Percentiles rank a stretch among this genome's conserved stretches.
Conservation (phyloP, 1,140 invertebrate species). For the Drosophila bocqueti region DNA sequence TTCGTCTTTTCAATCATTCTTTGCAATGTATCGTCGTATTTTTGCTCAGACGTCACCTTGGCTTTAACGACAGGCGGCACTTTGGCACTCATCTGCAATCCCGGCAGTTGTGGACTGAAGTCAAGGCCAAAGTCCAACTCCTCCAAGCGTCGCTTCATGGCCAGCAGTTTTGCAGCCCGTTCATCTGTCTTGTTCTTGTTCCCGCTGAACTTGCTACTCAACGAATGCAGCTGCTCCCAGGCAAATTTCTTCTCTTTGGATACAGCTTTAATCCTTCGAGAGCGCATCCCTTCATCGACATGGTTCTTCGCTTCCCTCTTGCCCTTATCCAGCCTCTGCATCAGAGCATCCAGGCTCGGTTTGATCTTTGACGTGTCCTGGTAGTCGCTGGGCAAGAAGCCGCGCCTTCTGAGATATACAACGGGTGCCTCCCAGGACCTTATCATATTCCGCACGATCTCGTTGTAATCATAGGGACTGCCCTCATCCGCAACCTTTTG, state of each 20-base stretch:
- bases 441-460: constrained; percentile 56
- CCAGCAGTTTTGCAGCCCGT: neutral
- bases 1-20: constrained; percentile 42
- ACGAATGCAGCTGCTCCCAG: constrained; percentile 13
- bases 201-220: neutral
- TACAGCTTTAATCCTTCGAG: neutral
- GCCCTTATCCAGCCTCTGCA: constrained; percentile 38
- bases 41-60: neutral
- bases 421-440: constrained; percentile 68
- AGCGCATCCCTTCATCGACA: rapidly evolving
- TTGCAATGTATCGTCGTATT: constrained; percentile 31
- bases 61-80: neutral
- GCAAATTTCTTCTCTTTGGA: neutral
- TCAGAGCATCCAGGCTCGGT: constrained; percentile 54
- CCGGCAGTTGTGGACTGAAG: neutral
- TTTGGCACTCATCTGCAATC: neutral
- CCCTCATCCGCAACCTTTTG: neutral
- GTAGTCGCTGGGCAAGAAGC: constrained; percentile 59
- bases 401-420: constrained; percentile 42
- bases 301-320: constrained; percentile 1
- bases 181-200: neutral
- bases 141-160: constrained; percentile 18
- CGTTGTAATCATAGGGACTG: constrained; percentile 29
- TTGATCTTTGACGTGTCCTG: constrained; percentile 61
- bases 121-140: neutral